Evolutionary conservation across 2,797 vertebrate species (phyloP).

Genomic region (Gastrophryne carolinensis): DNA sequence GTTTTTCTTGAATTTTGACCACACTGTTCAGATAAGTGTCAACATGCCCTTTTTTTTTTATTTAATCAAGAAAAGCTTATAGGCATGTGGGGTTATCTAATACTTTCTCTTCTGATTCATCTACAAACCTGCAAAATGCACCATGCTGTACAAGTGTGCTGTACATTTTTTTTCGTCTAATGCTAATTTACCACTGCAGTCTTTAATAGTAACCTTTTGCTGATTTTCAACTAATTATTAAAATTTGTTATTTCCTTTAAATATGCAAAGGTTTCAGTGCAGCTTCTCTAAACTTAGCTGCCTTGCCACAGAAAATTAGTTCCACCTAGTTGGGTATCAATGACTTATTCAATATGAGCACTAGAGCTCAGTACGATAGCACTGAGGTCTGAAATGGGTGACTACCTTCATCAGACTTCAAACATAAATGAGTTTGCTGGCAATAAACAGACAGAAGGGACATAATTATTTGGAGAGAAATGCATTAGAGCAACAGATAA

Average conservation of each 20-base stretch:
- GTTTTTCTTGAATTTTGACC: too few relatives aligned
- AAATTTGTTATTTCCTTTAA: slow-evolving; percentile 76
- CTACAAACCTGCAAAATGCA: too few relatives aligned
- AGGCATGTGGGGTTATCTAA: too few relatives aligned
- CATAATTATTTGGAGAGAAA: slow-evolving; percentile 46
- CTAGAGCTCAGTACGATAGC: slow-evolving; percentile 68
- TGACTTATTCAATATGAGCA: slow-evolving; percentile 85
- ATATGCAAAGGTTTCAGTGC: slow-evolving; percentile 73
- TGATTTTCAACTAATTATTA: slow-evolving; percentile 59
- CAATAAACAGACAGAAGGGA: slow-evolving; percentile 49
- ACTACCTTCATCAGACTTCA: slow-evolving; percentile 61
- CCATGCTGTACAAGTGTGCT: too few relatives aligned
- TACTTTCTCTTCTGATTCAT: too few relatives aligned
- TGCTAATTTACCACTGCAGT: slow-evolving; percentile 45
- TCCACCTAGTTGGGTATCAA: slow-evolving; percentile 89
- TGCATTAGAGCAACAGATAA: slow-evolving; percentile 51
- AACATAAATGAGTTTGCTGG: slow-evolving; percentile 62
- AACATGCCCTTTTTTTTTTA: too few relatives aligned
- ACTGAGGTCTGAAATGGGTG: slow-evolving; percentile 71
- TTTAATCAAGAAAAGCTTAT: too few relatives aligned
- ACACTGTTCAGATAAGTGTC: too few relatives aligned
- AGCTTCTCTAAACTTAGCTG: slow-evolving; percentile 76
- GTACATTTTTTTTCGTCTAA: slow-evolving; percentile 47
- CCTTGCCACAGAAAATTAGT: slow-evolving; percentile 88
- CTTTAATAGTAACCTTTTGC: slow-evolving; percentile 37